Percentiles rank a stretch among this genome's conserved stretches.
Conservation (phyloP, 2,113 vertebrate species). For the Sminthopsis crassicaudata region DNA sequence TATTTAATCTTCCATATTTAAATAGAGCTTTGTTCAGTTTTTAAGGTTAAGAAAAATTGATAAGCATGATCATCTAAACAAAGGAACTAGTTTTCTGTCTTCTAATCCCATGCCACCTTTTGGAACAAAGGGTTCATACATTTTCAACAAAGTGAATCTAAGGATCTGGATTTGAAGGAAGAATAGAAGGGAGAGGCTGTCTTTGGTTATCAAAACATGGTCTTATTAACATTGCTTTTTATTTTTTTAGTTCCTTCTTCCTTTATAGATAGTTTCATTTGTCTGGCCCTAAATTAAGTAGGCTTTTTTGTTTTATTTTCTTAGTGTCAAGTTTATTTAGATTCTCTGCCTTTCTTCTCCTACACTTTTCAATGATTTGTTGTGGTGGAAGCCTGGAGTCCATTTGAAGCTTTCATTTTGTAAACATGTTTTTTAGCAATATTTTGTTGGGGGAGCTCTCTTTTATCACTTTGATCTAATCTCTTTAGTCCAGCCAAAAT, state of each 20-base stretch:
- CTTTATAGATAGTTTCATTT: background rate
- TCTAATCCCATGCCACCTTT: constrained; percentile 39
- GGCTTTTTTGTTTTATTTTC: constrained; percentile 27
- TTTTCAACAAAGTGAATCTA: constrained; percentile 44
- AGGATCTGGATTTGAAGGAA: background rate
- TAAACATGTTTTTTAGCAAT: constrained; percentile 13
- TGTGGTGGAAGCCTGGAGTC: background rate
- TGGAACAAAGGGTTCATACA: constrained; percentile 41
- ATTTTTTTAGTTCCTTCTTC: background rate
- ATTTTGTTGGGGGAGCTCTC: constrained; percentile 36
- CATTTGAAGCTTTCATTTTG: constrained; percentile 21
- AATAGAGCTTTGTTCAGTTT: constrained; percentile 20
- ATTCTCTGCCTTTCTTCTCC: background rate
- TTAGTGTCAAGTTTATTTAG: background rate
- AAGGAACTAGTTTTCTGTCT: constrained; percentile 43
- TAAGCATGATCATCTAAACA: constrained; percentile 42
- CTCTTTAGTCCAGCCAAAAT: background rate
- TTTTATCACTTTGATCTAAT: constrained; percentile 44
- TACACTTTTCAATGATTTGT: background rate
- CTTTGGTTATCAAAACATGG: background rate
- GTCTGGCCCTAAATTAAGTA: background rate
- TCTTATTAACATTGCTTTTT: constrained; percentile 9
- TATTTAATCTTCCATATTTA: constrained; percentile 32
- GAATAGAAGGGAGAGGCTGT: background rate
- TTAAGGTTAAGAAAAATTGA: constrained; percentile 51